A percentile compares a stretch with the other conserved stretches of the same genome.
These are phyloP conservation scores for Carcharodon carcharias DNA, from an alignment of 2,797 vertebrate genomes.

Conservation along the genomic window DNA sequence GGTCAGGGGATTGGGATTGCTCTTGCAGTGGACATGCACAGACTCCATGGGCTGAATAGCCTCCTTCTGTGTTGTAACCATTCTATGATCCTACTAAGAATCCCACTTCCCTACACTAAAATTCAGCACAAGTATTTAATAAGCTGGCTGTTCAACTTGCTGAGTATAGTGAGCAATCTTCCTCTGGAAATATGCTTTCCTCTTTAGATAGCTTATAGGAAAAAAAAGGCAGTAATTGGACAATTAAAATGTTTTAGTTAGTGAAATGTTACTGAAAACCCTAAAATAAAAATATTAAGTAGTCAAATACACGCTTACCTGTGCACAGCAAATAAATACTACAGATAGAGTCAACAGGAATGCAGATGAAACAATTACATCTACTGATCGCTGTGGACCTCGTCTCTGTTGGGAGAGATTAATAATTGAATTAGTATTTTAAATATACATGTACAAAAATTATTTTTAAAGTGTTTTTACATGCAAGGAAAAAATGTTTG, in stretches of 20 bases:
- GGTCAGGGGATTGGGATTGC: too few species aligned
- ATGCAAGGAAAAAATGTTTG: not conserved
- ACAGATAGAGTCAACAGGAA: slow-evolving; percentile 92
- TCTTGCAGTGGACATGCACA: too few species aligned
- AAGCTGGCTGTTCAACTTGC: not conserved
- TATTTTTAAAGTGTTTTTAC: not conserved
- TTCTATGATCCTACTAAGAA: not conserved
- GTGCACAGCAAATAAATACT: slow-evolving; percentile 96
- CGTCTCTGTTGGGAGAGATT: slow-evolving; percentile 67
- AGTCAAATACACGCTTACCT: slow-evolving; percentile 63
- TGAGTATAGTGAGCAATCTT: not conserved
- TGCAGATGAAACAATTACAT: slow-evolving; percentile 94
- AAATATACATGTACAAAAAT: not conserved
- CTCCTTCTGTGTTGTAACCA: too few species aligned
- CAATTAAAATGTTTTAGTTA: not conserved
- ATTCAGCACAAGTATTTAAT: not conserved
- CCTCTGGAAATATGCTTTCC: not conserved
- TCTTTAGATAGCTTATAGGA: not conserved
- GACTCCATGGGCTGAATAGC: too few species aligned
- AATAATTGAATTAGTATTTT: not conserved
- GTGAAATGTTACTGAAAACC: not conserved
- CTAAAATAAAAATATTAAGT: not conserved
- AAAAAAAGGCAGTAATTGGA: not conserved
- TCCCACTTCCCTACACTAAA: not conserved
- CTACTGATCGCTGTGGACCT: slow-evolving; percentile 91